Percentiles rank a stretch among this genome's conserved stretches.
These are phyloP conservation scores for Drosophila serrata DNA, from an alignment of 1,140 invertebrate species.

Conservation along the genomic window DNA sequence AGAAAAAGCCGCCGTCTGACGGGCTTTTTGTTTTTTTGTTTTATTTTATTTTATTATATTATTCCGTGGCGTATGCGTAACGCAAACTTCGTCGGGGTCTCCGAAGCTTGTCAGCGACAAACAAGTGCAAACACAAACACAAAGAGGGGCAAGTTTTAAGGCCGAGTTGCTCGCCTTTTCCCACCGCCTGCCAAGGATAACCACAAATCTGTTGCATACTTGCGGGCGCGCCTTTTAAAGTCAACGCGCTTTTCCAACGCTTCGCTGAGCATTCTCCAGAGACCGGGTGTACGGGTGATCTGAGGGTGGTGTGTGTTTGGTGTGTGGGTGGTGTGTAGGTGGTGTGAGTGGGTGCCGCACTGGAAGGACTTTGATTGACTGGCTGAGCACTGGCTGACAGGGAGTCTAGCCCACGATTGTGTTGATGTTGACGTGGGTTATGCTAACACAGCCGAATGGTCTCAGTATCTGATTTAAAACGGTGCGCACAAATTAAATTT, in stretches of 20 bases:
- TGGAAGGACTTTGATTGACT: conserved; percentile 67
- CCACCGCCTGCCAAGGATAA: conserved; percentile 10
- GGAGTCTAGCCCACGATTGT: conserved; percentile 30
- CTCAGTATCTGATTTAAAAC: conserved; percentile 22
- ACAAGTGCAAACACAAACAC: conserved; percentile 44
- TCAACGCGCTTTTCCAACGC: conserved; percentile 54
- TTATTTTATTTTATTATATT: conserved; percentile 61
- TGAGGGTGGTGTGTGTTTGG: no score
- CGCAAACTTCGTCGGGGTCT: conserved; percentile 57
- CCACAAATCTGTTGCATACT: conserved; percentile 81
- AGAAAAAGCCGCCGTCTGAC: conserved; percentile 59
- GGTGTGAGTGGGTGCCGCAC: background rate
- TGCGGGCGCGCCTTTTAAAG: conserved; percentile 74
- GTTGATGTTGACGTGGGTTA: conserved; percentile 45
- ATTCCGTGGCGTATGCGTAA: conserved; percentile 48
- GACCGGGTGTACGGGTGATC: conserved; percentile 1
- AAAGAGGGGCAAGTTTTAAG: conserved; percentile 61
- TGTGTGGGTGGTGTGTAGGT: background rate
- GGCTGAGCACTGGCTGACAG: conserved; percentile 55
- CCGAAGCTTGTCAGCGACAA: conserved; percentile 61
- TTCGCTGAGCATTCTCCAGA: conserved; percentile 33
- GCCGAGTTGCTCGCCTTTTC: background rate
- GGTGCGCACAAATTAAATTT: conserved; percentile 23
- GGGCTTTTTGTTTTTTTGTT: conserved; percentile 20
- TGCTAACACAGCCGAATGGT: conserved; percentile 17